Evolutionary conservation across 2,888 invertebrate species (phyloP), one percentile per base, ranked within the genome.

Genomic region (Hesperia comma): DNA sequence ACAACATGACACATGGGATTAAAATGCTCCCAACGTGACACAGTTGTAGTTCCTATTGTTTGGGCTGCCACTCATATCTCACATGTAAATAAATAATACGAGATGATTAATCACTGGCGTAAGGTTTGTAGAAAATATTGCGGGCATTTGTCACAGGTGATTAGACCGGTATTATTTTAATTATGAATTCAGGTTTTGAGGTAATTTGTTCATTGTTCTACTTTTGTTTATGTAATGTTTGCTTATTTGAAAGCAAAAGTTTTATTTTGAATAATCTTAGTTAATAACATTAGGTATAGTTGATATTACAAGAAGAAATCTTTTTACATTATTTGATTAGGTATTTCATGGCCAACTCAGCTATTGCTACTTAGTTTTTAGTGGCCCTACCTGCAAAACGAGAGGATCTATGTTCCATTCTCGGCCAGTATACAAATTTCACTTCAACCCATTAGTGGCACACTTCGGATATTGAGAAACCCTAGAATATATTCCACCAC

Each of bases 81-180:
- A 37, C 46, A 46, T 32, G 17, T 63, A 56, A 40, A 49, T 57
- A 63, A 63, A 57, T 53, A 64, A 64, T 17, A 19, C 41, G 53
- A 49, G 43, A 63, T 33, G 63, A 63, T 26, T 40, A 51, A 41
- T 51, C 51, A 32, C 51, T 51, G 15, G 17, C 63, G 41, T 17
- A 17, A 58, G 40, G 7, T 53, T 58, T 51, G 41, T 51, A 41
- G 64, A 64, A 64, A 10, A 26, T 58, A 64, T 64, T 63, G 21
- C 17, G 57, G 49, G 26, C 57, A 57, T 58, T 46, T 43, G 21
- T 37, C 51, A 51, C 41, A 57, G 26, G 51, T 57, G 63, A 57
- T 40, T 56, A 56, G 57, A 56, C 12, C 8, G 43, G 7, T 17
- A 17, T 46, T 46, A 46, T 17, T 46, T 46, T 7, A 46, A 17